phyloP scores from a whole-genome alignment of 1,140 invertebrate species.

The Nebria ingens region DNA sequence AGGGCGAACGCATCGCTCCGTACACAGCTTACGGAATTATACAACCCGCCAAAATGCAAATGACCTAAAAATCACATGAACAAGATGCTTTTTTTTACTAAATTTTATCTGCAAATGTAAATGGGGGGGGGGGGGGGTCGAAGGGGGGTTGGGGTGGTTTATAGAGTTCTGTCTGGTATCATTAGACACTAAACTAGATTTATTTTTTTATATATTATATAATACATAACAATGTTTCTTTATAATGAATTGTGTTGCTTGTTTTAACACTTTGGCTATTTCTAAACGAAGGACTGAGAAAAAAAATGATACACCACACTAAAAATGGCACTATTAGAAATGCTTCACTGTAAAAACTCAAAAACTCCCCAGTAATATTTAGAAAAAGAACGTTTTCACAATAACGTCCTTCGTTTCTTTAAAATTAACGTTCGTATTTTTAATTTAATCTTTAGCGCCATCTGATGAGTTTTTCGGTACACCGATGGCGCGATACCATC shows the following conservation, averaged over 20 bases:
- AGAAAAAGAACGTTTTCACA: constrained; percentile 29
- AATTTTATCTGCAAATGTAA: constrained; percentile 24
- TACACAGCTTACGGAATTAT: constrained; percentile 9
- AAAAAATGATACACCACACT: constrained; percentile 34
- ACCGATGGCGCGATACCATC: too few species aligned
- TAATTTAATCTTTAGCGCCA: too few species aligned
- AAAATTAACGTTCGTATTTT: too few species aligned
- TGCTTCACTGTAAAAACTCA: background rate
- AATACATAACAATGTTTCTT: constrained; percentile 35
- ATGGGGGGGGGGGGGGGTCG: too few species aligned
- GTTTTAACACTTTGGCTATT: constrained; percentile 40
- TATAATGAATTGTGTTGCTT: constrained; percentile 43
- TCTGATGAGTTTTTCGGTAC: too few species aligned
- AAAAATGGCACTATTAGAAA: constrained; percentile 42
- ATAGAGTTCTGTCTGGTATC: constrained; percentile 17
- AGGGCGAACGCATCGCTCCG: too few species aligned
- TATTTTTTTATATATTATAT: constrained; percentile 31
- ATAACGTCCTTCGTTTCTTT: background rate
- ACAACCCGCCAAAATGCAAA: constrained; percentile 19
- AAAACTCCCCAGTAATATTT: constrained; percentile 19
- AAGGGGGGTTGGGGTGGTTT: too few species aligned
- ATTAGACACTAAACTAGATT: constrained; percentile 37
- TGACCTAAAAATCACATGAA: constrained; percentile 33
- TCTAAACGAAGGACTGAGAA: constrained; percentile 32
- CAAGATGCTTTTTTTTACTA: constrained; percentile 30